Evolutionary conservation across 2,113 vertebrate genomes (phyloP).

Genomic region (Dascyllus trimaculatus): DNA sequence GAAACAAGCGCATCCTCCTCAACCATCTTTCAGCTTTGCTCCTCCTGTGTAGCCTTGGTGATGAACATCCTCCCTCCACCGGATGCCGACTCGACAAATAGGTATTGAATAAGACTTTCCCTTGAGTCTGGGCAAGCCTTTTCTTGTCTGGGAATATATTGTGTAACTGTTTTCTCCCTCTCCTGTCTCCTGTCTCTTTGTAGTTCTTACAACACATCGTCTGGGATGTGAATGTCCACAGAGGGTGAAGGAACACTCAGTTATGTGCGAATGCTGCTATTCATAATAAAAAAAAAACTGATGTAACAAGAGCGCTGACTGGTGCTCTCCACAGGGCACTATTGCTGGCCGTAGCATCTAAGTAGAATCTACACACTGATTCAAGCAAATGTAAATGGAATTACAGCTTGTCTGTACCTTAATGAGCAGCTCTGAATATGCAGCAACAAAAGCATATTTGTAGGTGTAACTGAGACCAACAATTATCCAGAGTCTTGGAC

Average conservation of each 20-base stretch:
- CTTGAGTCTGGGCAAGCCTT: not conserved
- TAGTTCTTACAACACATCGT: conserved; percentile 1
- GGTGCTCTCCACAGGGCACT: not conserved
- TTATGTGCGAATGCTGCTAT: not conserved
- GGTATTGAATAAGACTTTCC: conserved; percentile 17
- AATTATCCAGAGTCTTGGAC: too few relatives aligned
- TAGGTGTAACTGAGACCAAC: too few relatives aligned
- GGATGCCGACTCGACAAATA: conserved; percentile 5
- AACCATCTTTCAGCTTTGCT: not conserved
- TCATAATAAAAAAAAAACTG: not conserved
- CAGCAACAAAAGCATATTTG: too few relatives aligned
- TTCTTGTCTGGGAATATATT: conserved; percentile 21
- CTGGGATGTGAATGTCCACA: conserved; percentile 13
- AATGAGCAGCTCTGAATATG: too few relatives aligned
- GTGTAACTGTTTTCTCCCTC: conserved; percentile 10
- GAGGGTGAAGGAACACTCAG: conserved; percentile 3
- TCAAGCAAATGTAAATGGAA: too few relatives aligned
- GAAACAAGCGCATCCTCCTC: too few relatives aligned
- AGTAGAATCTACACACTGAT: too few relatives aligned
- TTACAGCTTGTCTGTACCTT: too few relatives aligned
- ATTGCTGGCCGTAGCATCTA: not conserved
- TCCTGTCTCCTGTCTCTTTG: not conserved
- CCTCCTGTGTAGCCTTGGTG: not conserved
- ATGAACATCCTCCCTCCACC: not conserved
- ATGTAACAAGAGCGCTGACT: not conserved